These are phyloP conservation scores for Ophion slaviceki DNA, from an alignment of 2,888 invertebrate species.

Conservation along the genomic window DNA sequence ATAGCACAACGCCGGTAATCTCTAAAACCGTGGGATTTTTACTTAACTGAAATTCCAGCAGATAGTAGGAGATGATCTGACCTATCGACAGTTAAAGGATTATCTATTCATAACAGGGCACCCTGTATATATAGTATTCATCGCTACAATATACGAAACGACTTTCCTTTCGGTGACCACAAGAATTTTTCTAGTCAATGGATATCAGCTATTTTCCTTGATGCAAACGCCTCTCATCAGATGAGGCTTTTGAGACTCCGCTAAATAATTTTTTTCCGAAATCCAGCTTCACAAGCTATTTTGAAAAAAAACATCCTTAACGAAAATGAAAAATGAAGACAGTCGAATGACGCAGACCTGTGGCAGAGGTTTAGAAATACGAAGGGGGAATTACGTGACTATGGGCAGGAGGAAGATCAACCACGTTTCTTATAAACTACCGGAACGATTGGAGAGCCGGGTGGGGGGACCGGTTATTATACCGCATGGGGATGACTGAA, in stretches of 20 bases:
- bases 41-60: too few relatives aligned
- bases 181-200: slow-evolving; percentile 48
- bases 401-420: slow-evolving; percentile 36
- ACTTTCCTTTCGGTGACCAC: slow-evolving; percentile 61
- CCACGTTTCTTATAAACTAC: slow-evolving; percentile 64
- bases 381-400: slow-evolving; percentile 4
- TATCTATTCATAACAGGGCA: too few relatives aligned
- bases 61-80: too few relatives aligned
- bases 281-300: not conserved
- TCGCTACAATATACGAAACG: slow-evolving; percentile 3
- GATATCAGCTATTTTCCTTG: slow-evolving; percentile 36
- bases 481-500: slow-evolving; percentile 64
- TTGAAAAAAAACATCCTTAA: not conserved
- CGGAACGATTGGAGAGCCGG: slow-evolving; percentile 58
- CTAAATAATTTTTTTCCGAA: slow-evolving; percentile 2
- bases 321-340: not conserved
- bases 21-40: too few relatives aligned
- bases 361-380: slow-evolving; percentile 16
- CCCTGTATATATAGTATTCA: slow-evolving; percentile 9
- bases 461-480: slow-evolving; percentile 67
- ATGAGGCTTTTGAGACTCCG: not conserved
- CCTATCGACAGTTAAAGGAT: too few relatives aligned
- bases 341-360: not conserved
- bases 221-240: slow-evolving; percentile 5
- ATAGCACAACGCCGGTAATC: too few relatives aligned